Percentiles rank a stretch among this genome's conserved stretches.
Conservation (phyloP, 2,113 vertebrate species). For the Lutjanus erythropterus region DNA sequence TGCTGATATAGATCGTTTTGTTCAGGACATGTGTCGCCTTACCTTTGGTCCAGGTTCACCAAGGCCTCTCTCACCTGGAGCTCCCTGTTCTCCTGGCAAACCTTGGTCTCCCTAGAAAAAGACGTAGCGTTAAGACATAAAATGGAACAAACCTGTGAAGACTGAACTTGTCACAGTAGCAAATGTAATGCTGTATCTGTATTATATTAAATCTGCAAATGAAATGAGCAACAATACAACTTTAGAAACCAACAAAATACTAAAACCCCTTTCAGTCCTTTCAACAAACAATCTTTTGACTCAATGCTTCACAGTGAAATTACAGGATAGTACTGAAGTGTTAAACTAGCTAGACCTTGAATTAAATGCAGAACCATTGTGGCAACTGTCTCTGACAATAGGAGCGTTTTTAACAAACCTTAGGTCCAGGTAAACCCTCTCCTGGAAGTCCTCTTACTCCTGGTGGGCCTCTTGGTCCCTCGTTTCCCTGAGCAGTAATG, state of each 20-base stretch:
- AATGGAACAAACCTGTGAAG: background rate
- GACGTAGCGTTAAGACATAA: background rate
- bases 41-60: conserved; percentile 89
- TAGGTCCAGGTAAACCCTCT: conserved; percentile 89
- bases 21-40: background rate
- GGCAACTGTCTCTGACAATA: background rate
- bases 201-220: background rate
- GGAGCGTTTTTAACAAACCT: conserved; percentile 82
- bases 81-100: conserved; percentile 90
- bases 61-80: conserved; percentile 86
- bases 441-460: conserved; percentile 87
- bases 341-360: background rate
- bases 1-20: background rate
- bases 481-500: conserved; percentile 83
- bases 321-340: background rate
- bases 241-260: background rate
- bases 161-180: background rate
- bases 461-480: conserved; percentile 88
- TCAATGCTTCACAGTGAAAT: background rate
- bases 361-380: background rate
- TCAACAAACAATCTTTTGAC: background rate
- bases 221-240: background rate
- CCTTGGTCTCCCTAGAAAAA: conserved; percentile 87
- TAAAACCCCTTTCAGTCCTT: background rate
- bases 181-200: background rate